Conservation (phyloP, 2,113 vertebrate species). For the Indicator maculatus region DNA sequence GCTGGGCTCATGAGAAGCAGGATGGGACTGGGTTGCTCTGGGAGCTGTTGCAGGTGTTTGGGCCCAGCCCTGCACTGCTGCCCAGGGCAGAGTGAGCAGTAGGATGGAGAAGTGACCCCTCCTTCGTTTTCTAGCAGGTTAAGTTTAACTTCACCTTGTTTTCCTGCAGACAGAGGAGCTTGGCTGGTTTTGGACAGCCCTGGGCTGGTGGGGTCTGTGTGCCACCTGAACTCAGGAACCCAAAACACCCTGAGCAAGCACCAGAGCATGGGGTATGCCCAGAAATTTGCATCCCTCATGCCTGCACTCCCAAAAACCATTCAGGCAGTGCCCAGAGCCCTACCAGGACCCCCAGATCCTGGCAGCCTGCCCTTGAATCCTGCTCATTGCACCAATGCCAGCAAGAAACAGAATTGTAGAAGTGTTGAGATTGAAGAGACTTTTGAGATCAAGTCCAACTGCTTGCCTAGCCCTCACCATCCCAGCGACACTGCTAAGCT, state of each 20-base stretch:
- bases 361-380: neutral
- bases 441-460: too few relatives aligned
- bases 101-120: neutral
- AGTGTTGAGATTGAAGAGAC: too few relatives aligned
- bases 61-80: neutral
- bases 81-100: accelerated
- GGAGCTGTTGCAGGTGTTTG: neutral
- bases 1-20: accelerated
- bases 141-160: accelerated
- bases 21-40: neutral
- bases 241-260: neutral
- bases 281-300: neutral
- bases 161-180: neutral
- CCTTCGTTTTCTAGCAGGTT: neutral
- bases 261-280: neutral
- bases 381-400: accelerated
- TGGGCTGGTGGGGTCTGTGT: neutral
- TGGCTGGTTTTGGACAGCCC: too few relatives aligned
- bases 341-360: neutral
- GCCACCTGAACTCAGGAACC: neutral
- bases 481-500: too few relatives aligned
- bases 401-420: neutral
- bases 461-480: too few relatives aligned
- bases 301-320: neutral
- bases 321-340: neutral